phyloP scores from a whole-genome alignment of 2,888 invertebrate genomes.

The Pammene aurita region DNA sequence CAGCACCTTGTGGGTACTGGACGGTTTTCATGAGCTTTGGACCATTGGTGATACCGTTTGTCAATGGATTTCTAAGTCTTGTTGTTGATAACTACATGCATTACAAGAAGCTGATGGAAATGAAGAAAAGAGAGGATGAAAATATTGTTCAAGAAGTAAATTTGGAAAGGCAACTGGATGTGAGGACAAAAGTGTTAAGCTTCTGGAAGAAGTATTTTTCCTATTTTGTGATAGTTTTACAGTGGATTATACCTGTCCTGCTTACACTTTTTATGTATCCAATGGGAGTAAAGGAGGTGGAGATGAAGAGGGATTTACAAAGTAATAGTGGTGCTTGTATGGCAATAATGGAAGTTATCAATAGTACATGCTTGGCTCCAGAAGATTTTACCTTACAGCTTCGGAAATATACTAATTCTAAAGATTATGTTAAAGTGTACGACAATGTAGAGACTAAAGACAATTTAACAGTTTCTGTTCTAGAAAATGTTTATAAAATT shows the following conservation, averaged over 20 bases:
- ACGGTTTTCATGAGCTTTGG: slow-evolving; percentile 68
- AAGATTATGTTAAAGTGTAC: slow-evolving; percentile 59
- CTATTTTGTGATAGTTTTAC: slow-evolving; percentile 61
- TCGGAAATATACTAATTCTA: slow-evolving; percentile 55
- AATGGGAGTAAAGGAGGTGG: slow-evolving; percentile 62
- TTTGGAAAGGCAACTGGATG: slow-evolving; percentile 45
- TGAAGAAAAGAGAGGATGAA: slow-evolving; percentile 61
- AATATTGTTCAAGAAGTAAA: slow-evolving; percentile 59
- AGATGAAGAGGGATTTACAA: slow-evolving; percentile 50
- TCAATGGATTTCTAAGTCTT: slow-evolving; percentile 73
- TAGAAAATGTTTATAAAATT: slow-evolving; percentile 66
- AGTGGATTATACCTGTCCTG: slow-evolving; percentile 71
- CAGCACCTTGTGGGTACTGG: slow-evolving; percentile 59
- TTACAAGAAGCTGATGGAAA: slow-evolving; percentile 64
- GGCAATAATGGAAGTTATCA: slow-evolving; percentile 62
- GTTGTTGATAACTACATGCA: slow-evolving; percentile 76
- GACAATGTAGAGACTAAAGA: slow-evolving; percentile 53
- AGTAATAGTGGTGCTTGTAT: slow-evolving; percentile 61
- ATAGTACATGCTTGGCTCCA: slow-evolving; percentile 54
- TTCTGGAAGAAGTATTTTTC: slow-evolving; percentile 66
- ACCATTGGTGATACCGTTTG: slow-evolving; percentile 68
- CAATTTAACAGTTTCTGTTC: slow-evolving; percentile 55
- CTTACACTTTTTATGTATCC: slow-evolving; percentile 70
- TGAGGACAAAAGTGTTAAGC: slow-evolving; percentile 45
- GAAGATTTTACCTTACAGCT: slow-evolving; percentile 55